Base-by-base conservation (phyloP, 2,797 vertebrate species). In the Geotrypetes seraphini region DNA sequence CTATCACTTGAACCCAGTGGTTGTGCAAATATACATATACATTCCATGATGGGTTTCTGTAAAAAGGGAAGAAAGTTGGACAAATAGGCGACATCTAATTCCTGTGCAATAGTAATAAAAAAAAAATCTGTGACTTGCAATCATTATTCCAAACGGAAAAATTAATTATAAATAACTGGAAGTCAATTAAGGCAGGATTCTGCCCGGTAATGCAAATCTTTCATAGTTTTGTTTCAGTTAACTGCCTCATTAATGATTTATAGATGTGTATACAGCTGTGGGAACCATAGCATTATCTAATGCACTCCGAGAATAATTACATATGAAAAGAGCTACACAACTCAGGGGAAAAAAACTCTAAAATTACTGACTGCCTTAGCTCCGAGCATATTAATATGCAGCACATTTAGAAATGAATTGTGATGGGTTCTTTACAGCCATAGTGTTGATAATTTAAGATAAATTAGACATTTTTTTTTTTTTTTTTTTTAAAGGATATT, bases 171-270 rank as follows among this genome's bases (percentile, higher is more conserved):
- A 83, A 71, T 78, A 80, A 76, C 61, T 75, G 65, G 60, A 69
- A 77, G 73, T 78, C 67, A 81, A 70, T 79, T 79, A 81, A 76
- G 71, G 34, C 38, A 48, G 40, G 15, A 39, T 69, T 84, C 66
- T 75, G 61, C 65, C 12, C 47, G 69, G 68, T 75, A 73, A 71
- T 72, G 61, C 63, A 73, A 75, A 78, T 76, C 62, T 74, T 84
- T 79, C 73, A 77, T 63, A 74, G 73, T 73, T 83, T 80, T 75
- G 60, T 76, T 79, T 79, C 71, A 73, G 71, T 74, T 78, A 77
- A 80, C 72, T 74, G 70, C 71, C 68, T 77, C 75, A 75, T 83
- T 81, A 81, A 81, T 81, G 70, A 83, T 82, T 83, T 81, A 81
- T 80, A 71, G 63, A 69, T 74, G 63, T 74, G 63, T 73, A 67